A percentile compares a stretch with the other conserved stretches of the same genome.
phyloP scores from a whole-genome alignment of 2,888 invertebrate genomes.

The Drosophila robusta region DNA sequence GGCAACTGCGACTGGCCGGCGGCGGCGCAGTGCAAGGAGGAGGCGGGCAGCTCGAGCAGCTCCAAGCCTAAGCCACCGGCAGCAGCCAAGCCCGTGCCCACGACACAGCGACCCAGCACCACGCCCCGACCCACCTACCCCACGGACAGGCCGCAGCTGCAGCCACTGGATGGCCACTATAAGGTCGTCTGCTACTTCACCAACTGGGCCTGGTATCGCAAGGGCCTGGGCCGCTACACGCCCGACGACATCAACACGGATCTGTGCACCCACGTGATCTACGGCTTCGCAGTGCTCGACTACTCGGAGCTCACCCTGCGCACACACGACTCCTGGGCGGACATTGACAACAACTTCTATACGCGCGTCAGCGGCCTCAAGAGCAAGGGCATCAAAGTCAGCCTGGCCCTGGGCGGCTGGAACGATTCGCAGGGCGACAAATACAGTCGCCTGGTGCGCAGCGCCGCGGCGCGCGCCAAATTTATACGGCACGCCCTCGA shows the following conservation, averaged over 20 bases:
- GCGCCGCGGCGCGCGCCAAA: conserved; percentile 89
- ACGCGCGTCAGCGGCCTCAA: conserved; percentile 92
- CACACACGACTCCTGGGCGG: conserved; percentile 96
- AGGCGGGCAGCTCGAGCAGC: conserved; percentile 24
- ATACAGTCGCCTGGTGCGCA: conserved; percentile 93
- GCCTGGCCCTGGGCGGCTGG: conserved; percentile 97
- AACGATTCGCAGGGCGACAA: conserved; percentile 96
- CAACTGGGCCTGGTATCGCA: conserved; percentile 97
- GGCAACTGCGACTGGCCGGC: conserved; percentile 91
- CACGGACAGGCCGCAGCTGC: conserved; percentile 82
- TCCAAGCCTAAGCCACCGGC: conserved; percentile 53
- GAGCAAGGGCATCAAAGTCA: conserved; percentile 92
- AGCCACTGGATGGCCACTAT: conserved; percentile 88
- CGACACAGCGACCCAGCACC: conserved; percentile 76
- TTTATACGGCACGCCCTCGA: conserved; percentile 91
- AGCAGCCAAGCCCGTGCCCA: conserved; percentile 70
- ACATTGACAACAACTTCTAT: conserved; percentile 94
- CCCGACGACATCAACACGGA: conserved; percentile 94
- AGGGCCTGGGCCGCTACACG: conserved; percentile 92
- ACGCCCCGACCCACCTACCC: conserved; percentile 80
- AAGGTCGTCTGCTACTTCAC: conserved; percentile 96
- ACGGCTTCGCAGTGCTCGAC: conserved; percentile 96
- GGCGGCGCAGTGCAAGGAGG: conserved; percentile 87
- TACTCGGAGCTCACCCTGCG: conserved; percentile 91
- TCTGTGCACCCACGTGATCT: conserved; percentile 96